These are phyloP conservation scores for Oophaga pumilio DNA, from an alignment of 2,113 vertebrate genomes.

Conservation along the genomic window DNA sequence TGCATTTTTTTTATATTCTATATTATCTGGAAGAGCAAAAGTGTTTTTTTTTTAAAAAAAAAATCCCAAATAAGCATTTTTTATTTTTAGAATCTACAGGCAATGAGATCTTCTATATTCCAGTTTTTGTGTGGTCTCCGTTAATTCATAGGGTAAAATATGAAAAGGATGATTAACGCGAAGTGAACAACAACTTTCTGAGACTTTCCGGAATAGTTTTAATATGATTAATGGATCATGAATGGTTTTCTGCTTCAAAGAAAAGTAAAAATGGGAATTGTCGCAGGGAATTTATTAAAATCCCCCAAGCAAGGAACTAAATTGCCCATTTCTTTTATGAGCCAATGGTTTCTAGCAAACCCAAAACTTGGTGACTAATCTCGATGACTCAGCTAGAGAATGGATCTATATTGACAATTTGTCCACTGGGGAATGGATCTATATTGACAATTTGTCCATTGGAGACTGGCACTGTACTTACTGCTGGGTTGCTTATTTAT, in stretches of 20 bases:
- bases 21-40: background rate
- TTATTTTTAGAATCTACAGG: background rate
- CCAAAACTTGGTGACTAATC: background rate
- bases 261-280: background rate
- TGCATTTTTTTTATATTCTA: background rate
- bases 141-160: background rate
- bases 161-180: background rate
- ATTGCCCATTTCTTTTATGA: background rate
- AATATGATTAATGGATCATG: background rate
- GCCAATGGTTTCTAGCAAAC: background rate
- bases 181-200: background rate
- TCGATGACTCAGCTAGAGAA: too few relatives aligned
- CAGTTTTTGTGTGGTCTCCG: background rate
- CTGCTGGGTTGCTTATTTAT: too few relatives aligned
- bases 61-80: background rate
- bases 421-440: too few relatives aligned
- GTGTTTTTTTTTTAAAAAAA: constrained; percentile 9
- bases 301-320: too few relatives aligned
- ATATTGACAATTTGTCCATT: too few relatives aligned
- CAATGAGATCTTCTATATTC: background rate
- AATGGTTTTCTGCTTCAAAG: background rate
- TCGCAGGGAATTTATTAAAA: background rate
- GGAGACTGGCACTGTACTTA: too few relatives aligned
- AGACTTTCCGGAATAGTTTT: background rate
- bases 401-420: too few relatives aligned